These are phyloP conservation scores for Periparus ater DNA, from an alignment of 2,797 vertebrate species.

Conservation along the genomic window DNA sequence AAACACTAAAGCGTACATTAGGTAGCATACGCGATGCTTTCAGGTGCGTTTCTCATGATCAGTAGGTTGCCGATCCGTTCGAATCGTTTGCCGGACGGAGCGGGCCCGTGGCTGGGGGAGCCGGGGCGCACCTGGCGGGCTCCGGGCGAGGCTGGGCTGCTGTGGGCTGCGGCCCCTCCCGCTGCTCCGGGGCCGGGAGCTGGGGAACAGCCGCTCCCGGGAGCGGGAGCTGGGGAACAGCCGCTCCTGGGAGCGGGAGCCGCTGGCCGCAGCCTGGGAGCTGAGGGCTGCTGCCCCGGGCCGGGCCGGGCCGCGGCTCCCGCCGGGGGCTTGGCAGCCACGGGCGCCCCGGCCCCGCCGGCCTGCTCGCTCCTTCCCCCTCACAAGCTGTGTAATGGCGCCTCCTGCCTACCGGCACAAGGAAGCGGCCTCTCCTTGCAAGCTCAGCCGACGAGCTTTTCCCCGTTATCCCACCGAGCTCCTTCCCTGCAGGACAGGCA, in stretches of 20 bases:
- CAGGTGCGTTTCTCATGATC: neutral
- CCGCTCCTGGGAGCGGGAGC: too few species aligned
- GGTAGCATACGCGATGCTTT: fast-evolving
- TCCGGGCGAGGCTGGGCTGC: neutral
- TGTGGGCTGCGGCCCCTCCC: neutral
- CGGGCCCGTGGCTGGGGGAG: neutral
- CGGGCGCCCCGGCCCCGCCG: neutral
- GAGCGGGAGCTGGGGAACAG: neutral
- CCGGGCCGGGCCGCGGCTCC: neutral
- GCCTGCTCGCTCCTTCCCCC: neutral
- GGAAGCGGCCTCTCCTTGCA: neutral
- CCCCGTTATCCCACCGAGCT: fast-evolving
- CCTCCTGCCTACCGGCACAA: conserved; percentile 80
- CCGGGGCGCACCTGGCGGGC: neutral
- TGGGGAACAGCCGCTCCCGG: neutral
- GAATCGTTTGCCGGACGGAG: neutral
- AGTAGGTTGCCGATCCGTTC: neutral
- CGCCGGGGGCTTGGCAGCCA: fast-evolving
- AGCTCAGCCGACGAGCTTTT: fast-evolving
- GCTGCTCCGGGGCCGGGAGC: neutral
- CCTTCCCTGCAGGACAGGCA: too few species aligned
- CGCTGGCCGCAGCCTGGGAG: too few species aligned
- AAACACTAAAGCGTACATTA: neutral
- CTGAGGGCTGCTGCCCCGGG: neutral
- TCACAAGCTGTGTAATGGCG: conserved; percentile 82